Percentiles rank a stretch among this genome's conserved stretches.
These are phyloP conservation scores for Coptodon bakossiorum DNA, from an alignment of 2,113 vertebrate species.

Conservation along the genomic window DNA sequence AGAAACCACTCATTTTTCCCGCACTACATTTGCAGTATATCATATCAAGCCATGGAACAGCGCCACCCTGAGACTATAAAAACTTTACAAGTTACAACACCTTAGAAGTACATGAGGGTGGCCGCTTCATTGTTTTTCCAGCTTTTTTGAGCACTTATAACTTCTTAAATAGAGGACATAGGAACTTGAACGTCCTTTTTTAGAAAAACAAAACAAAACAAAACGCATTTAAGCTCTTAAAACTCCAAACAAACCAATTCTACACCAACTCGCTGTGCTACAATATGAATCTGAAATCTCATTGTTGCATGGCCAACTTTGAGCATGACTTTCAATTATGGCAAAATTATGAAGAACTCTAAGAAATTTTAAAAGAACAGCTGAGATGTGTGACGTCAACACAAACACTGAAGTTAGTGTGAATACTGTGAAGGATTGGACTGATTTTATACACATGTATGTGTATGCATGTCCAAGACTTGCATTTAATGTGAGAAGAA, in stretches of 20 bases:
- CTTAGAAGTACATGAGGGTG: not conserved
- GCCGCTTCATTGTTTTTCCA: not conserved
- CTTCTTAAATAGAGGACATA: not conserved
- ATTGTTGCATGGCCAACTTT: not conserved
- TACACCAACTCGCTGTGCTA: not conserved
- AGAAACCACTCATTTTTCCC: not conserved
- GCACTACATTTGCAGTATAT: fast-evolving
- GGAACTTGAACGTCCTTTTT: not conserved
- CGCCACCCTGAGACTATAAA: not conserved
- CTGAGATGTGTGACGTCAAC: not conserved
- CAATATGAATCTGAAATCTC: not conserved
- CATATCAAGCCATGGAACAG: not conserved
- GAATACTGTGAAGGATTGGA: not conserved
- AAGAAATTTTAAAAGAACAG: not conserved
- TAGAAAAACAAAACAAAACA: not conserved
- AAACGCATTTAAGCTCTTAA: not conserved
- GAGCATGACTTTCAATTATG: not conserved
- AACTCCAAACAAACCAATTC: not conserved
- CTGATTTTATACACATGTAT: not conserved
- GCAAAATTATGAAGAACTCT: not conserved
- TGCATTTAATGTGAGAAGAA: not conserved
- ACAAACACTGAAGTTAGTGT: not conserved
- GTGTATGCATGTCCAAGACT: not conserved
- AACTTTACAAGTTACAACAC: not conserved
- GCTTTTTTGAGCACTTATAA: not conserved